phyloP scores from a whole-genome alignment of 2,797 vertebrate genomes.

The Ceryle rudis region DNA sequence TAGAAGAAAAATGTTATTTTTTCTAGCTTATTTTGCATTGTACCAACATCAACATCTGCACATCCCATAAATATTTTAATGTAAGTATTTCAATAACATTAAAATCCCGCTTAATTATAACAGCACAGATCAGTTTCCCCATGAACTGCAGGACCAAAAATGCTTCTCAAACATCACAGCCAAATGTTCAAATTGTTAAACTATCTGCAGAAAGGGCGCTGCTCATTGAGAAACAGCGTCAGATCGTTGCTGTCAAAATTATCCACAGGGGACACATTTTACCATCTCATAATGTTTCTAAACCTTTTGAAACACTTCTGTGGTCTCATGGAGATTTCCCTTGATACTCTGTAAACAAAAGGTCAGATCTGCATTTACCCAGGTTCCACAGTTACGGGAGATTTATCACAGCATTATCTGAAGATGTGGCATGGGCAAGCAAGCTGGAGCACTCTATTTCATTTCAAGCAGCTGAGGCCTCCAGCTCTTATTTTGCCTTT shows the following conservation, averaged over 20 bases:
- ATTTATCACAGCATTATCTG: slow-evolving; percentile 42
- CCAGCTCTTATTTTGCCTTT: neutral
- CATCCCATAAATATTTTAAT: neutral
- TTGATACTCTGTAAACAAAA: slow-evolving; percentile 71
- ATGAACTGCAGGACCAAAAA: neutral
- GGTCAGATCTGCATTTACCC: slow-evolving; percentile 71
- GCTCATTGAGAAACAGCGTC: slow-evolving; percentile 45
- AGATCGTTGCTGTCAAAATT: slow-evolving; percentile 47
- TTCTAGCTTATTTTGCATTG: neutral
- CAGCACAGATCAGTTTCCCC: neutral
- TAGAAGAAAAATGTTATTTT: neutral
- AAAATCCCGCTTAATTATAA: neutral
- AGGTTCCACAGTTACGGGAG: slow-evolving; percentile 37
- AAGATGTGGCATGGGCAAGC: neutral
- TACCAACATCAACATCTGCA: neutral
- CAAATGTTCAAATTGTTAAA: neutral
- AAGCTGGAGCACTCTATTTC: neutral
- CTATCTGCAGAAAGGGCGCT: slow-evolving; percentile 33
- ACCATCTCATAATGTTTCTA: slow-evolving; percentile 54
- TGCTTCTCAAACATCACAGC: neutral
- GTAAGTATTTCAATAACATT: neutral
- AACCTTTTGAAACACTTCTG: slow-evolving; percentile 62
- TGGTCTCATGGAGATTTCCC: slow-evolving; percentile 69
- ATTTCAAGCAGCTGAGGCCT: neutral
- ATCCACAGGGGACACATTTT: slow-evolving; percentile 44